Percentiles rank a stretch among this genome's conserved stretches.
These are phyloP conservation scores for Poecile atricapillus DNA, from an alignment of 2,113 vertebrate species.

Conservation along the genomic window DNA sequence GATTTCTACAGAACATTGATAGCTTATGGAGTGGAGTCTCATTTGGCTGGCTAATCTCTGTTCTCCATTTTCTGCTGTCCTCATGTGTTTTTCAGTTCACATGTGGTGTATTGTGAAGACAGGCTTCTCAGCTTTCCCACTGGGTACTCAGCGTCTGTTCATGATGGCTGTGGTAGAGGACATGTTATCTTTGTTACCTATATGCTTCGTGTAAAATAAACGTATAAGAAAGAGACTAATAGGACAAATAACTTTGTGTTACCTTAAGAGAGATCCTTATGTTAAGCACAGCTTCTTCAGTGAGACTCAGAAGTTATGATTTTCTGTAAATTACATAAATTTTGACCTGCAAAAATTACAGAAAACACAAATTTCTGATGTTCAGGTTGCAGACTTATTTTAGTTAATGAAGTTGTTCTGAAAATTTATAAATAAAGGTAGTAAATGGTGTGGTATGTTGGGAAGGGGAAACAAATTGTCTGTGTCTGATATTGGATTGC, in stretches of 20 bases:
- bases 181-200: background rate
- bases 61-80: background rate
- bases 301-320: accelerated
- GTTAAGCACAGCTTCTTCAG: background rate
- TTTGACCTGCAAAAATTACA: background rate
- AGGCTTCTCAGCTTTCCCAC: background rate
- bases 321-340: background rate
- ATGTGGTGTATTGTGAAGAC: background rate
- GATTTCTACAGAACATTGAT: background rate
- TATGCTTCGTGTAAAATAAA: background rate
- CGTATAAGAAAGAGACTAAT: background rate
- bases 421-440: background rate
- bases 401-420: background rate
- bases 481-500: background rate
- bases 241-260: background rate
- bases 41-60: background rate
- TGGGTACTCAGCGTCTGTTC: accelerated
- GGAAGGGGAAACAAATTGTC: accelerated
- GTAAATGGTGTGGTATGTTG: background rate
- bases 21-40: background rate
- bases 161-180: background rate
- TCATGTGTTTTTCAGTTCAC: background rate
- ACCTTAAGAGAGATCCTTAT: background rate
- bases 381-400: background rate
- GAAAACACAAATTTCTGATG: background rate